These are phyloP conservation scores for Chlorocebus sabaeus DNA, from an alignment of 2,113 vertebrate species.

Conservation along the genomic window DNA sequence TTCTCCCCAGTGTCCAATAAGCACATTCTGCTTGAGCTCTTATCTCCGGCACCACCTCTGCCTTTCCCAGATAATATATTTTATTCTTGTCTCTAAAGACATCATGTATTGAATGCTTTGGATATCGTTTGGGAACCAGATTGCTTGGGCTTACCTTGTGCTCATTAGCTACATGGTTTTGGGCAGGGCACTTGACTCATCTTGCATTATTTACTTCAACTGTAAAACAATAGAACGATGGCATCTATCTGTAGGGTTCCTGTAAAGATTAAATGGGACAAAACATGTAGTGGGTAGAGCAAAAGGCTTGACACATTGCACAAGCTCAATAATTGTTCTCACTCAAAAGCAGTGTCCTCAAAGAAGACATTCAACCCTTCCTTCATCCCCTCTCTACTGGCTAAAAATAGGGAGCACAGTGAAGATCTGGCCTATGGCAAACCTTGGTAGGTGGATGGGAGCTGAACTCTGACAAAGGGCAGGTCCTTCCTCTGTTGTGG, in stretches of 20 bases:
- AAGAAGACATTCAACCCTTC: neutral
- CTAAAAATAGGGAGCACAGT: neutral
- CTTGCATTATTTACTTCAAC: neutral
- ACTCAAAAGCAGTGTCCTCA: neutral
- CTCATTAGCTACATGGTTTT: neutral
- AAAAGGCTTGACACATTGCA: no score
- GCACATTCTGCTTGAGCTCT: neutral
- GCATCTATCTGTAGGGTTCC: neutral
- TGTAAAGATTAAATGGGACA: neutral
- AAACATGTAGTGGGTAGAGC: accelerated
- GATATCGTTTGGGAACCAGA: neutral
- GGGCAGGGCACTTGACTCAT: neutral
- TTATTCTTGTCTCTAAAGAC: neutral
- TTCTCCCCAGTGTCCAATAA: neutral
- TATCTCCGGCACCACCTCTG: neutral
- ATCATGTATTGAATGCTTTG: neutral
- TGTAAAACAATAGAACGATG: neutral
- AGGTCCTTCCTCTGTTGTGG: neutral
- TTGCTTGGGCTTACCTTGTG: neutral
- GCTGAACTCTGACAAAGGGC: neutral
- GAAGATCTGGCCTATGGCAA: neutral
- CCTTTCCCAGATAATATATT: neutral
- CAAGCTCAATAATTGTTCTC: neutral
- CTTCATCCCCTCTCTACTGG: neutral
- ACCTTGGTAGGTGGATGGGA: neutral